Evolutionary conservation across 1,140 invertebrate species (phyloP).

Genomic region (Gerris buenoi): DNA sequence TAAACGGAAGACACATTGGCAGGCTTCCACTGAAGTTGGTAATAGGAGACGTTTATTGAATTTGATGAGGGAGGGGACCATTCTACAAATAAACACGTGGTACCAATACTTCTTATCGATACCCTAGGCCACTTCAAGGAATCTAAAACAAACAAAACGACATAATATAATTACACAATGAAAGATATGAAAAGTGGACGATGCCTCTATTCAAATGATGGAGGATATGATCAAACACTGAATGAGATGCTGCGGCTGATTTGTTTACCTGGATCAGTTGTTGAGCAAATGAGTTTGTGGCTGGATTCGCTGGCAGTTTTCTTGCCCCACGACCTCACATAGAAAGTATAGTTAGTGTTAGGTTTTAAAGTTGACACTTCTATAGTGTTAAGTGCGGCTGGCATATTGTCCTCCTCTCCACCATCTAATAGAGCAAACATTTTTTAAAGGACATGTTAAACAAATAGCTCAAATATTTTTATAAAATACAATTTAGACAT

Average conservation of each 20-base stretch:
- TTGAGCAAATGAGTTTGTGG: constrained; percentile 40
- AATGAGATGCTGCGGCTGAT: neutral
- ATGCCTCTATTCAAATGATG: neutral
- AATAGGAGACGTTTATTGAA: constrained; percentile 29
- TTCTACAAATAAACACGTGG: constrained; percentile 38
- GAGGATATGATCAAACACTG: neutral
- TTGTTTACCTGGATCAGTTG: constrained; percentile 39
- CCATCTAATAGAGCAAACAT: no score
- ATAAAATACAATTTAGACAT: no score
- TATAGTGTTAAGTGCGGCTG: constrained; percentile 36
- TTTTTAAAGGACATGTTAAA: no score
- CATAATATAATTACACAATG: no score
- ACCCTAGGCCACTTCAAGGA: constrained; percentile 40
- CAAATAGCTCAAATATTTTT: no score
- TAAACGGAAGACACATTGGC: constrained; percentile 33
- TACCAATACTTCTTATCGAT: constrained; percentile 32
- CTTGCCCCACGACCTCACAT: constrained; percentile 43
- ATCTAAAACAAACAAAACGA: constrained; percentile 30
- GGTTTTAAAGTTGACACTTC: constrained; percentile 39
- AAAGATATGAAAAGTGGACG: constrained; percentile 1
- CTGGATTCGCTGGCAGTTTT: constrained; percentile 45
- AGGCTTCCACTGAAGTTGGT: constrained; percentile 42
- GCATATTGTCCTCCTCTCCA: constrained; percentile 38
- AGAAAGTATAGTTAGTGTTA: constrained; percentile 52
- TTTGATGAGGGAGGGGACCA: constrained; percentile 36